These are phyloP conservation scores for Empis stercorea DNA, from an alignment of 2,888 invertebrate genomes.

Conservation along the genomic window DNA sequence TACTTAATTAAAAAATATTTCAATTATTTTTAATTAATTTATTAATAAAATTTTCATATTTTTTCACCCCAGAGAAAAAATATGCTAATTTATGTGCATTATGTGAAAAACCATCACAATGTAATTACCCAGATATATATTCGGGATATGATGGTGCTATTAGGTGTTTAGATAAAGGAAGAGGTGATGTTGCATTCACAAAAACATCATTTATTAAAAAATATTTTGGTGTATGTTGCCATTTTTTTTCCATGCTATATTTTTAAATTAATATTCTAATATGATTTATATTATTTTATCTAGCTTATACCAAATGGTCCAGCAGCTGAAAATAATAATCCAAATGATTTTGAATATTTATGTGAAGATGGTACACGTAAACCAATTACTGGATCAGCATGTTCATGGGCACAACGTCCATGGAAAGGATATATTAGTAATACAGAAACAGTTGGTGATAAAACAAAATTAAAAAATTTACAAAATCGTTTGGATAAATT, in stretches of 20 bases:
- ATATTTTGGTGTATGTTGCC: slow-evolving; percentile 59
- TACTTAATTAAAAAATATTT: too few species aligned
- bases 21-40: not conserved
- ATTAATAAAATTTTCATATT: too few species aligned
- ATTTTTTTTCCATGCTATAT: too few species aligned
- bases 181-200: slow-evolving; percentile 76
- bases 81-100: slow-evolving; percentile 67
- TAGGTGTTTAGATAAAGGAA: slow-evolving; percentile 64
- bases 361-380: slow-evolving; percentile 66
- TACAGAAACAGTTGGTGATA: slow-evolving; percentile 37
- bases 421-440: slow-evolving; percentile 69
- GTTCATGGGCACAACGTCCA: slow-evolving; percentile 76
- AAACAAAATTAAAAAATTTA: slow-evolving; percentile 24
- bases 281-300: not conserved
- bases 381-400: slow-evolving; percentile 51
- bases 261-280: not conserved
- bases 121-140: slow-evolving; percentile 70
- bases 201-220: slow-evolving; percentile 67
- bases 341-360: slow-evolving; percentile 57
- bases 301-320: slow-evolving; percentile 52
- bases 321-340: slow-evolving; percentile 47
- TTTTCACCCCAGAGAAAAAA: slow-evolving; percentile 43
- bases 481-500: slow-evolving; percentile 31
- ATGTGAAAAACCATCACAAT: slow-evolving; percentile 62
- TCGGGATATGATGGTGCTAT: slow-evolving; percentile 82